Base-by-base conservation (phyloP, 2,113 vertebrate species). In the Oncorhynchus tshawytscha region DNA sequence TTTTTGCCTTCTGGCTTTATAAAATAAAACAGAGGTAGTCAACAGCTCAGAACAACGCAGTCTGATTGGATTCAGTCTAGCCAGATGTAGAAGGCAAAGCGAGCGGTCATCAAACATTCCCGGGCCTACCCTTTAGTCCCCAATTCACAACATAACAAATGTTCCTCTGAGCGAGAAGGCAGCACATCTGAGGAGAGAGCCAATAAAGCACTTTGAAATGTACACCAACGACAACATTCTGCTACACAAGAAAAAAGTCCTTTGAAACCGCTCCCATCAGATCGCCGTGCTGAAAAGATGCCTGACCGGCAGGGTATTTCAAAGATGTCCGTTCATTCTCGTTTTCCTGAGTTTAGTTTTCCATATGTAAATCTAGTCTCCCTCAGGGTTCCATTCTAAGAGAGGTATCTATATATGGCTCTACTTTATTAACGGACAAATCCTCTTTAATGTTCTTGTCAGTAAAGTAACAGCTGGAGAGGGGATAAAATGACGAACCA, bases 391-490 rank as follows among this genome's bases (percentile, higher is more conserved):
- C 86, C 29, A 18, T 83, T 88, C 88, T 82, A 88, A 74, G 78
- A 78, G 83, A 90, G 84, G 88, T 89, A 86, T 90, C 84, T 91
- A 89, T 91, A 92, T 91, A 89, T 86, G 90, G 88, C 88, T 84
- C 84, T 81, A 86, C 89, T 91, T 91, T 89, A 92, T 92, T 89
- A 88, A 54, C 54, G 83, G 83, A 91, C 89, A 93, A 93, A 92
- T 92, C 92, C 89, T 90, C 87, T 92, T 92, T 90, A 92, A 90
- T 90, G 89, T 92, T 89, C 90, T 89, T 89, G 87, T 93, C 87
- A 81, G 87, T 79, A 76, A 85, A 88, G 78, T 87, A 93, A 89
- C 90, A 92, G 92, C 91, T 91, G 91, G 86, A 92, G 87, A 74
- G 73, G 79, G 91, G 92, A 93, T 93, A 92, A 93, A 93, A 91